These are phyloP conservation scores for Colaptes auratus DNA, from an alignment of 2,113 vertebrate genomes.

Conservation along the genomic window DNA sequence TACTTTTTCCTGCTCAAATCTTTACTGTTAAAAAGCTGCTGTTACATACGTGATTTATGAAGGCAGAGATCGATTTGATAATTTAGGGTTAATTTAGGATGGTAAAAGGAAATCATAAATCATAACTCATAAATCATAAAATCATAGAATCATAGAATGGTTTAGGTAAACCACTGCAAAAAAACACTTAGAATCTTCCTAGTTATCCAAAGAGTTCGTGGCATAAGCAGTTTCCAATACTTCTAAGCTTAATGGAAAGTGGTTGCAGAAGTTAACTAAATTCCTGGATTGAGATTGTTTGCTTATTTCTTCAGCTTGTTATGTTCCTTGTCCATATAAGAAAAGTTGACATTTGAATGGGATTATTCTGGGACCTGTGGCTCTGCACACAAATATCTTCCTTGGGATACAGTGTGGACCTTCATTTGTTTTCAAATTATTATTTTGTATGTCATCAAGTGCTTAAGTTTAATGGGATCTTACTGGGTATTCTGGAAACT, in stretches of 20 bases:
- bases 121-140: too few relatives aligned
- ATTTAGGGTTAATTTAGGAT: neutral
- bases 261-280: neutral
- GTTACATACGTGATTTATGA: neutral
- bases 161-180: neutral
- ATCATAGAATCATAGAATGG: too few relatives aligned
- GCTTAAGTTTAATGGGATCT: neutral
- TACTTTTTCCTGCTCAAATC: neutral
- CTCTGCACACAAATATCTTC: neutral
- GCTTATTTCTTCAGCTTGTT: neutral
- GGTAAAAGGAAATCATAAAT: neutral
- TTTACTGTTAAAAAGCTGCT: neutral
- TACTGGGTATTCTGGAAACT: neutral
- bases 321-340: neutral
- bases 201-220: neutral
- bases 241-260: neutral
- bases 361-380: neutral
- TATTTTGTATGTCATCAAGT: neutral
- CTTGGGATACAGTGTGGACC: neutral
- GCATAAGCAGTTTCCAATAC: neutral
- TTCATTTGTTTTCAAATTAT: neutral
- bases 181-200: fast-evolving
- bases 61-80: neutral
- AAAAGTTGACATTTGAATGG: neutral
- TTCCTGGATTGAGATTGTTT: neutral